Evolutionary conservation across 2,113 vertebrate genomes (phyloP), one percentile per base, ranked within the genome.

Genomic region (Erythrocebus patas): DNA sequence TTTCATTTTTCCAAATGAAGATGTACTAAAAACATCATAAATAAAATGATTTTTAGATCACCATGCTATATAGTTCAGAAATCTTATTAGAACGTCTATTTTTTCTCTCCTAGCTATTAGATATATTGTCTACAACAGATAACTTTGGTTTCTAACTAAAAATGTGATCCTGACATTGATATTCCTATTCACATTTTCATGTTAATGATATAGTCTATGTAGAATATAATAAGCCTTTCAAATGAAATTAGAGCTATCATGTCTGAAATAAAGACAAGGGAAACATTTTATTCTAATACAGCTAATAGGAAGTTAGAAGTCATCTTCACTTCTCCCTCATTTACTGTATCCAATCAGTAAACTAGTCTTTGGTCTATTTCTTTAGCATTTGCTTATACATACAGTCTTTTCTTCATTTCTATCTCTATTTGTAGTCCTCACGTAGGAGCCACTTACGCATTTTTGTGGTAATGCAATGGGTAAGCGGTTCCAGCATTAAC

Each of bases 221-320:
- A 73, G 13, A 92, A 91, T 52, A 84, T 30, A 76, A 48, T 68
- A 88, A 70, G 35, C 13, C 66, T 96, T 95, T 95, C 50, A 93
- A 84, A 80, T 64, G 40, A 95, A 95, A 70, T 92, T 45, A 93
- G n/a, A 95, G 30, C 32, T 55, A 88, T 18, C 61, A 22, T 0
- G 7, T 87, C 48, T 91, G 57, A 91, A 92, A 93, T 22, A 78
- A 79, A 68, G 61, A 40, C 43, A 93, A 86, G 6, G 66, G n/a
- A 94, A 88, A 89, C 35, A 57, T 25, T 92, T 83, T 68, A 32
- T 68, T 68, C 66, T n/a, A 32, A 35, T 32, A 68, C 30, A 95
- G 52, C 0, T 85, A 16, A 68, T 30, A 84, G 68, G 30, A 93
- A 93, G 20, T 1, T 81, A 22, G 50, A 45, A 27, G 17, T 13